Conservation (phyloP, 2,888 invertebrate species). For the Parnassius apollo region DNA sequence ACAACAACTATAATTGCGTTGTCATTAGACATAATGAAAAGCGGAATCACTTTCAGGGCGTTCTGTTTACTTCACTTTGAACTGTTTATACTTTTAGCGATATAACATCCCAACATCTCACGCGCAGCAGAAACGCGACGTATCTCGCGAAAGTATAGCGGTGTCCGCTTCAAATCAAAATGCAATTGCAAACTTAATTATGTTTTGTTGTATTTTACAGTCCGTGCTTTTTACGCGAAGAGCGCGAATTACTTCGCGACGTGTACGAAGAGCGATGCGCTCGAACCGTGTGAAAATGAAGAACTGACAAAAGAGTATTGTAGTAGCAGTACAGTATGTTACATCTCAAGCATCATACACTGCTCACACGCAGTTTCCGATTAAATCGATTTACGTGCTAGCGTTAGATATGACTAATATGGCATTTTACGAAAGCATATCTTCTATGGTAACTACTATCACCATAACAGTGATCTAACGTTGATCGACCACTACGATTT, state of each 20-base stretch:
- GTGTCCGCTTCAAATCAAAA: constrained; percentile 16
- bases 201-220: constrained; percentile 15
- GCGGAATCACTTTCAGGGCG: not conserved
- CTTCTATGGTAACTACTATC: no score
- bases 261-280: constrained; percentile 40
- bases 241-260: constrained; percentile 33
- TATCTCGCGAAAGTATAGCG: constrained; percentile 24
- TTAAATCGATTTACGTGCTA: no score
- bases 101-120: constrained; percentile 9
- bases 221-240: constrained; percentile 1
- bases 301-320: no score
- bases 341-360: no score
- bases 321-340: no score
- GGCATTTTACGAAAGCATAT: no score
- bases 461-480: no score
- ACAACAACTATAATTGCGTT: not conserved
- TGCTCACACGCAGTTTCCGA: no score
- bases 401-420: no score
- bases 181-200: constrained; percentile 17
- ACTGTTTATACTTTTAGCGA: not conserved
- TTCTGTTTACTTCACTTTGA: constrained; percentile 4
- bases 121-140: constrained; percentile 10
- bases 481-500: no score
- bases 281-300: constrained; percentile 38
- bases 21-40: not conserved